phyloP scores from a whole-genome alignment of 2,113 vertebrate species.

The Equus przewalskii region DNA sequence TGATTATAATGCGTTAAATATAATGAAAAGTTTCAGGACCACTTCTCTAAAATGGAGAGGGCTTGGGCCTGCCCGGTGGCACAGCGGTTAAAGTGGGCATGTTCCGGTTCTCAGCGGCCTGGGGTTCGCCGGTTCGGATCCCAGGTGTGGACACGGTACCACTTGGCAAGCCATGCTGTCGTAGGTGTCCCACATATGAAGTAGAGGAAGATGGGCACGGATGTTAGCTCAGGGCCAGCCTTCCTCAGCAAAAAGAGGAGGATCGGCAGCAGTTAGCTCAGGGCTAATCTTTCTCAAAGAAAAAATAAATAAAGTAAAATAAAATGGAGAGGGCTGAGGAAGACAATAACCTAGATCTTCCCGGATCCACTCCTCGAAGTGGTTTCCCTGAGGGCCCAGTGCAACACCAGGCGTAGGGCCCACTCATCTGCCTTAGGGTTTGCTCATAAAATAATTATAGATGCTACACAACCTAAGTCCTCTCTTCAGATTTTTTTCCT shows the following conservation, averaged over 20 bases:
- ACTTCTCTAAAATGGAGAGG: not conserved
- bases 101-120: too few relatives aligned
- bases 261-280: too few relatives aligned
- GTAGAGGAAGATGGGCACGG: too few relatives aligned
- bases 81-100: too few relatives aligned
- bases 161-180: too few relatives aligned
- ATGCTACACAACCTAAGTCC: not conserved
- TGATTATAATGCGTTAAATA: not conserved
- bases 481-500: not conserved
- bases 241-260: too few relatives aligned
- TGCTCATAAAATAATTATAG: not conserved
- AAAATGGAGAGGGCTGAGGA: not conserved
- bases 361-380: not conserved
- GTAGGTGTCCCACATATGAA: too few relatives aligned
- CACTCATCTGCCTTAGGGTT: not conserved
- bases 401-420: not conserved
- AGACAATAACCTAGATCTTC: not conserved
- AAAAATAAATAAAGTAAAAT: not conserved
- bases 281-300: too few relatives aligned
- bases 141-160: too few relatives aligned
- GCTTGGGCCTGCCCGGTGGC: too few relatives aligned
- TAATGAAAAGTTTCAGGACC: conserved; percentile 13
- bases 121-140: too few relatives aligned
- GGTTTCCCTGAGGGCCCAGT: not conserved
- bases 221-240: too few relatives aligned